Conservation (phyloP, 2,113 vertebrate genomes). For the Pristiophorus japonicus region DNA sequence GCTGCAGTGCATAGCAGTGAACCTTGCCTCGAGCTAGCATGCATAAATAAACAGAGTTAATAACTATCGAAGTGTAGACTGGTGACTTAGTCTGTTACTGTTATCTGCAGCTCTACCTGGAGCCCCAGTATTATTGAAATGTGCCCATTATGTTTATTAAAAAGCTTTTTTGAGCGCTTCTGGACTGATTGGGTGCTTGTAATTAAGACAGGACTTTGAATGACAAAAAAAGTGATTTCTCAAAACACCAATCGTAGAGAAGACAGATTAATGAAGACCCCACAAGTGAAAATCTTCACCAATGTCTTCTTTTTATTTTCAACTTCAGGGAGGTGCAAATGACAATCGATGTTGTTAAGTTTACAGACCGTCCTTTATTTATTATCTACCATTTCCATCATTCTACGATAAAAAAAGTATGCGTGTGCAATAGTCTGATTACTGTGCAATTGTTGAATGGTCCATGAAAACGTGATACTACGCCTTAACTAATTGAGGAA, state of each 20-base stretch:
- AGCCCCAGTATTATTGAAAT: conserved; percentile 62
- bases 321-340: neutral
- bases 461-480: neutral
- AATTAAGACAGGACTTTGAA: neutral
- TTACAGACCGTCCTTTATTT: neutral
- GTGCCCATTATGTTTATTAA: conserved; percentile 66
- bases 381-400: neutral
- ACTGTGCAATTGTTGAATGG: neutral
- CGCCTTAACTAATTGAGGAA: neutral
- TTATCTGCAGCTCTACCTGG: conserved; percentile 54
- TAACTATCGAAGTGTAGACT: conserved; percentile 53
- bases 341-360: neutral
- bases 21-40: conserved; percentile 51
- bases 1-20: conserved; percentile 47
- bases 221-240: neutral
- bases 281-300: neutral
- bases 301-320: neutral
- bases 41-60: conserved; percentile 63
- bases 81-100: conserved; percentile 62
- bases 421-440: neutral
- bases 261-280: neutral
- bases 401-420: neutral
- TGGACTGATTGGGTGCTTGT: conserved; percentile 27
- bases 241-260: neutral
- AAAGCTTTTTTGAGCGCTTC: conserved; percentile 42